Conservation (phyloP, 2,888 invertebrate species). For the Clostera curtula region DNA sequence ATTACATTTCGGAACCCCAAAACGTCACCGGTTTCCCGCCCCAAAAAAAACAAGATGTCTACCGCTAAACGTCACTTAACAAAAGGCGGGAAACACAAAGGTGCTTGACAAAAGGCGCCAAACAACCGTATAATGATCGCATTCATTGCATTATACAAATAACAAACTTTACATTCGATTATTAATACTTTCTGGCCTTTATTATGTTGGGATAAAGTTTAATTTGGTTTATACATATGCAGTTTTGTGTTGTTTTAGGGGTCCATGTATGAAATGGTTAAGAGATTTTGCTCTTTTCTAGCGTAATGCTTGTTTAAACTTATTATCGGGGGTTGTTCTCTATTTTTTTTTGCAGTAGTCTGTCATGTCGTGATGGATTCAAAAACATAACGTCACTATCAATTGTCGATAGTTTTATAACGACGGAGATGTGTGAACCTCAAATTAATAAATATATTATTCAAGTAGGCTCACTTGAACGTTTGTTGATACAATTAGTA, state of each 20-base stretch:
- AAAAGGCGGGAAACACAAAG: conserved; percentile 47
- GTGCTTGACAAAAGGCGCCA: conserved; percentile 47
- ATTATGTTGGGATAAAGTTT: conserved; percentile 8
- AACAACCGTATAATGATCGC: conserved; percentile 66
- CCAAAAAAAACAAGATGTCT: conserved; percentile 61
- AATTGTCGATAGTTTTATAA: no score
- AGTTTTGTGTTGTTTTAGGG: conserved; percentile 8
- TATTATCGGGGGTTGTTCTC: conserved; percentile 8
- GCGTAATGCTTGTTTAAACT: conserved; percentile 5
- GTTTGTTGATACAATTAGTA: no score
- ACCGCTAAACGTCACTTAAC: conserved; percentile 55
- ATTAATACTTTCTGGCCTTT: conserved; percentile 12
- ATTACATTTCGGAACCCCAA: conserved; percentile 24
- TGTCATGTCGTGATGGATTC: no score
- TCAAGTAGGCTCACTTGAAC: no score
- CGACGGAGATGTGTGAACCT: no score
- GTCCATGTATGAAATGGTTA: conserved; percentile 1
- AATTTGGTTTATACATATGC: conserved; percentile 6
- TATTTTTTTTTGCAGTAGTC: no score
- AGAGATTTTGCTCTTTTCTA: conserved; percentile 7
- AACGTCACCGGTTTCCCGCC: conserved; percentile 34
- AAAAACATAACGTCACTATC: no score
- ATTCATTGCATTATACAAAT: conserved; percentile 50
- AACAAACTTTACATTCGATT: conserved; percentile 17
- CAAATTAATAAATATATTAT: no score